phyloP scores from a whole-genome alignment of 1,140 invertebrate species.

The Archivesica marissinica region DNA sequence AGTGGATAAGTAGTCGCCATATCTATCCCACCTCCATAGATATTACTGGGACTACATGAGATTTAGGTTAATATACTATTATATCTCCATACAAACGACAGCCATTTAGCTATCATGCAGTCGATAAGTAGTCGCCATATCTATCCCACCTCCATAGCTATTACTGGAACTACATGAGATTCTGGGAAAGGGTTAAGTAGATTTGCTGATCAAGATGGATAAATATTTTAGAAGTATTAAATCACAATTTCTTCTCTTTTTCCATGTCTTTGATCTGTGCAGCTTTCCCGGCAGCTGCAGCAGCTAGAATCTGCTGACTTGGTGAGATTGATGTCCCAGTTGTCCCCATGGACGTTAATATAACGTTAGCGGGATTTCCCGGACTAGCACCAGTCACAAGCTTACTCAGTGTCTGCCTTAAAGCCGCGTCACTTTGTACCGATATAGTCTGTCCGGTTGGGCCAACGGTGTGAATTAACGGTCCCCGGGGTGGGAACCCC shows the following conservation, averaged over 20 bases:
- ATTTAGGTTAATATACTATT: too few relatives aligned
- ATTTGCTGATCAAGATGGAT: too few relatives aligned
- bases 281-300: constrained; percentile 49
- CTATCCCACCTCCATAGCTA: too few relatives aligned
- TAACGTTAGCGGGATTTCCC: constrained; percentile 4
- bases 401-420: constrained; percentile 53
- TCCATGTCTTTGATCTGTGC: constrained; percentile 51
- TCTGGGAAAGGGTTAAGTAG: too few relatives aligned
- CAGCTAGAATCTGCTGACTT: constrained; percentile 57
- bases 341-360: constrained; percentile 31
- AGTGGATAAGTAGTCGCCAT: too few relatives aligned
- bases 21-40: too few relatives aligned
- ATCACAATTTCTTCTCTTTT: constrained; percentile 44
- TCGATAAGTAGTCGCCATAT: too few relatives aligned
- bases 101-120: too few relatives aligned
- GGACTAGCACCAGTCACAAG: constrained; percentile 23
- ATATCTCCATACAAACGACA: too few relatives aligned
- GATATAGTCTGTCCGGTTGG: constrained; percentile 31
- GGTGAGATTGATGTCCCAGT: constrained; percentile 30
- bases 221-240: too few relatives aligned
- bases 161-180: too few relatives aligned
- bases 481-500: background rate
- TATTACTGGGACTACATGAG: too few relatives aligned
- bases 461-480: constrained; percentile 47
- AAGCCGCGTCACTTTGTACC: constrained; percentile 36